Conservation (phyloP, 2,797 vertebrate genomes). For the Cercopithecus hamlyni region DNA sequence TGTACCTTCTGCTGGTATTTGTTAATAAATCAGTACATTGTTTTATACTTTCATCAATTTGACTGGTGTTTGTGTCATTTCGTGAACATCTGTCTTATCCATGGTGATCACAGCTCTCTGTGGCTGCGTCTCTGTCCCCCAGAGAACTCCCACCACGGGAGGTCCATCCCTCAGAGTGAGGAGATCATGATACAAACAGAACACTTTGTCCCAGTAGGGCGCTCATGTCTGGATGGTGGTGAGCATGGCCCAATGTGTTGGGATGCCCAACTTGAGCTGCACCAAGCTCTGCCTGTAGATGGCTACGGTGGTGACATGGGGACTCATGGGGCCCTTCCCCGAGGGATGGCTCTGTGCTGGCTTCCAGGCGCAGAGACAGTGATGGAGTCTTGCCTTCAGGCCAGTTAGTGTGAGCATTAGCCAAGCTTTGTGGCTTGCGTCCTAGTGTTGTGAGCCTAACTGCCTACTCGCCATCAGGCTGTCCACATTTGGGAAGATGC, state of each 20-base stretch:
- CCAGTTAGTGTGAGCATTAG: background rate
- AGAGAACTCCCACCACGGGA: background rate
- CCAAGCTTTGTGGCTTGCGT: background rate
- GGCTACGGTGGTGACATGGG: background rate
- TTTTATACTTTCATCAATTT: background rate
- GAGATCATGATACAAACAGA: background rate
- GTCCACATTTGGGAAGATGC: background rate
- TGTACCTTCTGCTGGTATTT: background rate
- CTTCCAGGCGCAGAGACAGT: background rate
- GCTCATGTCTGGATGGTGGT: background rate
- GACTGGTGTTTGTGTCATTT: background rate
- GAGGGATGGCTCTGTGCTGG: background rate
- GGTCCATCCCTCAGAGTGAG: background rate
- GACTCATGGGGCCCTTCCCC: too few relatives aligned
- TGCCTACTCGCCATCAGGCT: background rate
- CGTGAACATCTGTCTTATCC: background rate
- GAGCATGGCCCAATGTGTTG: background rate
- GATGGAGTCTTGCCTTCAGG: background rate
- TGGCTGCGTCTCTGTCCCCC: background rate
- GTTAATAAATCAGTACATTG: background rate
- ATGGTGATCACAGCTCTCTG: rapidly evolving
- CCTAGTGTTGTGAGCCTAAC: background rate
- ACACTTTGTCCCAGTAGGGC: background rate
- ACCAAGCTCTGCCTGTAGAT: background rate
- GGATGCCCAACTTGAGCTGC: background rate